A percentile compares a stretch with the other conserved stretches of the same genome.
phyloP scores from a whole-genome alignment of 37 sponge, comb jelly and placozoan species.

The Cliona cf. orientalis region DNA sequence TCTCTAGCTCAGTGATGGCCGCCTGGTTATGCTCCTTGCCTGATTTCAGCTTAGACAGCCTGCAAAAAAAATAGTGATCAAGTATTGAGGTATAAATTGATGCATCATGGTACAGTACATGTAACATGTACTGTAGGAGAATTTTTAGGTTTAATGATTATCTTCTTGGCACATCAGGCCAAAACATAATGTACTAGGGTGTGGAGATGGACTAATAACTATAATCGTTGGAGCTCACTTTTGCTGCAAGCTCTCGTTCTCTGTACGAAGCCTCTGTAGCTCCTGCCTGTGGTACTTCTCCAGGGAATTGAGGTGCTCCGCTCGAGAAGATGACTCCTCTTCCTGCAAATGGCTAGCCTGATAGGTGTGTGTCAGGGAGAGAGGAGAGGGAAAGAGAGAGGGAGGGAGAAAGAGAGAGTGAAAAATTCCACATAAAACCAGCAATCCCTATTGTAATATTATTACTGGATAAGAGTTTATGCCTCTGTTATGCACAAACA shows the following conservation, averaged over 20 bases:
- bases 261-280: conserved; percentile 44
- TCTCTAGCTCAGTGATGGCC: conserved; percentile 41
- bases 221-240: conserved; percentile 10
- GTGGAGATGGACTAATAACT: no score
- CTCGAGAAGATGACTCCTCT: conserved; percentile 50
- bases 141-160: no score
- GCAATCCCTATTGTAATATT: no score
- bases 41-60: conserved; percentile 29
- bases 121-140: no score
- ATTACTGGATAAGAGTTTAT: no score
- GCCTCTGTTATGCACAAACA: no score
- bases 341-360: conserved; percentile 64
- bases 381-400: not conserved
- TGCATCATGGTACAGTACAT: no score
- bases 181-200: no score
- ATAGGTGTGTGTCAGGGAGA: not conserved
- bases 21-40: conserved; percentile 46
- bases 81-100: no score
- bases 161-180: no score
- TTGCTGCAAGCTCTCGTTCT: conserved; percentile 58
- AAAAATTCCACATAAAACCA: no score
- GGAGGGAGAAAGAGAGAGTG: not conserved
- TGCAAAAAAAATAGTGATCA: not conserved
- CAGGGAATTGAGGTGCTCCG: conserved; percentile 25
- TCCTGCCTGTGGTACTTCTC: conserved; percentile 39